Evolutionary conservation across 2,797 vertebrate genomes (phyloP).

Genomic region (Spondyliosoma cantharus): DNA sequence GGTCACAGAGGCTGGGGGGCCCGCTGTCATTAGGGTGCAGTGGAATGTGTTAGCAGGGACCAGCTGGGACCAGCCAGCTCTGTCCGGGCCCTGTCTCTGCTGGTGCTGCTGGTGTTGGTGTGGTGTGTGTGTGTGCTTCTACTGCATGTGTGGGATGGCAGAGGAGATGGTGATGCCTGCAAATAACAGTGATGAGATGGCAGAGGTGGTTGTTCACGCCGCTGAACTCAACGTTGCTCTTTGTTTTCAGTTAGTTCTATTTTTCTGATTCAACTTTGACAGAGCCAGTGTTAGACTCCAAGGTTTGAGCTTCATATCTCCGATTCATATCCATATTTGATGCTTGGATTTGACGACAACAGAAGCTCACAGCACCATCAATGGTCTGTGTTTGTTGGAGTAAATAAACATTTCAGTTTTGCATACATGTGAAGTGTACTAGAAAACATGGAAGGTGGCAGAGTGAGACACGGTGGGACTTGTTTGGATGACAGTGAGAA

Average conservation of each 20-base stretch:
- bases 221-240: conserved; percentile 7
- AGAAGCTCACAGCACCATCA: neutral
- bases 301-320: conserved; percentile 24
- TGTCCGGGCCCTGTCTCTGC: conserved; percentile 66
- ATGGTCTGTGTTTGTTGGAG: neutral
- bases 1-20: conserved; percentile 83
- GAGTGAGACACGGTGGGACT: conserved; percentile 22
- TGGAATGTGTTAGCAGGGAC: conserved; percentile 88
- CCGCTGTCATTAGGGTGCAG: conserved; percentile 88
- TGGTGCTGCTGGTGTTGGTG: conserved; percentile 72
- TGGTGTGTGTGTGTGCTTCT: conserved; percentile 28
- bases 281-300: conserved; percentile 9
- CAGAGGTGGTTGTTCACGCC: conserved; percentile 27
- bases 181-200: conserved; percentile 58
- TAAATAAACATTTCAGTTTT: conserved; percentile 19
- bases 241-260: neutral
- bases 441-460: conserved; percentile 13
- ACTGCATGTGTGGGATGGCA: conserved; percentile 16
- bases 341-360: conserved; percentile 10
- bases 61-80: conserved; percentile 85
- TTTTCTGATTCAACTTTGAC: conserved; percentile 25
- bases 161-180: conserved; percentile 56
- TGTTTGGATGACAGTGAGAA: conserved; percentile 32
- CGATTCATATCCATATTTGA: conserved; percentile 16
- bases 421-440: conserved; percentile 8